A percentile compares a stretch with the other conserved stretches of the same genome.
These are phyloP conservation scores for Heterodera carotae DNA, from an alignment of 1,140 invertebrate species.

Conservation along the genomic window DNA sequence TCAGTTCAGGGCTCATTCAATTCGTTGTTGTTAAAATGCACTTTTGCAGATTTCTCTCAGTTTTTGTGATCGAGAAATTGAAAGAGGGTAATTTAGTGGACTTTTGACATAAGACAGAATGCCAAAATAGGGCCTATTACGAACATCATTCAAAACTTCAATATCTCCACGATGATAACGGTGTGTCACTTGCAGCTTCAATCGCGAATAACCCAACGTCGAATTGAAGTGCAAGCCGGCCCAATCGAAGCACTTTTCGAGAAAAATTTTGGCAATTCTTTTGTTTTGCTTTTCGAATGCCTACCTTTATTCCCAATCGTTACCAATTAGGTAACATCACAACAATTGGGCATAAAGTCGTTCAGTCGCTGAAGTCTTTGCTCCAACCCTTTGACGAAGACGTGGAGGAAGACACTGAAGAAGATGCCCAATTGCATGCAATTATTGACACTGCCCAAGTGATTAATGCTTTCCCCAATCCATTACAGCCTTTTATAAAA, in stretches of 20 bases:
- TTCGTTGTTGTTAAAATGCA: not conserved
- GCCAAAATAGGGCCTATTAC: constrained; percentile 32
- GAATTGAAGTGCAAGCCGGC: constrained; percentile 36
- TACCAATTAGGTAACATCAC: constrained; percentile 12
- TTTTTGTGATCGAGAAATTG: constrained; percentile 35
- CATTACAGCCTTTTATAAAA: too few relatives aligned
- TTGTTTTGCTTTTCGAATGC: not conserved
- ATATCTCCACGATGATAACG: constrained; percentile 37
- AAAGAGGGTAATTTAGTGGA: not conserved
- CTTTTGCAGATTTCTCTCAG: constrained; percentile 35
- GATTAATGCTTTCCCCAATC: not conserved
- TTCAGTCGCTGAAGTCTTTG: constrained; percentile 22
- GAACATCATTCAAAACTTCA: constrained; percentile 45
- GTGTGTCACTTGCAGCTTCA: constrained; percentile 49
- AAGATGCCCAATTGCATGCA: constrained; percentile 35
- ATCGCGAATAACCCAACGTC: constrained; percentile 24
- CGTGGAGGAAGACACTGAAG: constrained; percentile 25
- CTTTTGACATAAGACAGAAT: too few relatives aligned
- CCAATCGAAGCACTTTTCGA: constrained; percentile 45
- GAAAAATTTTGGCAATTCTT: constrained; percentile 44
- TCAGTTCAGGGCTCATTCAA: not conserved
- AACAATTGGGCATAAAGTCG: constrained; percentile 36
- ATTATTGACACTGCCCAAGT: constrained; percentile 36
- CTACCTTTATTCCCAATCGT: not conserved
- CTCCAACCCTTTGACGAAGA: constrained; percentile 44